phyloP scores from a whole-genome alignment of 2,797 vertebrate species.

The Leptodactylus fallax region DNA sequence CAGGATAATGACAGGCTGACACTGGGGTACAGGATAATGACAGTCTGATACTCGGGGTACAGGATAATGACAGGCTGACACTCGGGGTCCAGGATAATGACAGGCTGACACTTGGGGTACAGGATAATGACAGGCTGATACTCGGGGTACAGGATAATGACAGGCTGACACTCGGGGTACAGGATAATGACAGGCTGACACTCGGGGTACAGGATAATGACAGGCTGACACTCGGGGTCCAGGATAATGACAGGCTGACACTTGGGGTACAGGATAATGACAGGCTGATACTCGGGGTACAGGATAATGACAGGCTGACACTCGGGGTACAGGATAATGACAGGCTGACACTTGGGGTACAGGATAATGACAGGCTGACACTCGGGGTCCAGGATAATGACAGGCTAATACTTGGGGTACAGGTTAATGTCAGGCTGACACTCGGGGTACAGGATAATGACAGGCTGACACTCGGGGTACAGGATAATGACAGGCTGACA shows the following conservation, averaged over 20 bases:
- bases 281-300: background rate
- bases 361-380: background rate
- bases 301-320: background rate
- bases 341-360: background rate
- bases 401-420: background rate
- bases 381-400: background rate
- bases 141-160: no score
- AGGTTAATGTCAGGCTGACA: background rate
- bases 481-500: no score
- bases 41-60: background rate
- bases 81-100: no score
- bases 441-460: background rate
- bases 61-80: background rate
- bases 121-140: no score
- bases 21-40: background rate
- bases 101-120: no score
- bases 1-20: background rate
- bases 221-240: no score
- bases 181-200: no score
- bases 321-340: background rate
- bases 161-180: no score
- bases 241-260: background rate
- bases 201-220: no score
- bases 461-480: no score
- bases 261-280: background rate